Base-by-base conservation (phyloP, 2,888 invertebrate species). In the Gastrophysa polygoni region DNA sequence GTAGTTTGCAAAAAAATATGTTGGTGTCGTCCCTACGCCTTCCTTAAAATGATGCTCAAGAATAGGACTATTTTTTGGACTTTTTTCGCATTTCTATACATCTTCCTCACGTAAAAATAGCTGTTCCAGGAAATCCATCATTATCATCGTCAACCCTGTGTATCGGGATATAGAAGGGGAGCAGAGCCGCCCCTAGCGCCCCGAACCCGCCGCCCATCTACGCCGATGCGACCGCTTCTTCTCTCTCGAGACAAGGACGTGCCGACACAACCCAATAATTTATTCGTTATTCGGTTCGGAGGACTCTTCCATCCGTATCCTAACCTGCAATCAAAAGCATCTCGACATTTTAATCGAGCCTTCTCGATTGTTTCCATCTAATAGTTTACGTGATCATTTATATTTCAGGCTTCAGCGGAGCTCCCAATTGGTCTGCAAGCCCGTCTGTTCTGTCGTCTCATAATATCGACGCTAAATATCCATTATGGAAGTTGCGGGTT, bases 321-420 rank as follows among this genome's bases (percentile, higher is more conserved):
- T 62, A 52, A 32, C 44, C 49, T 59, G 55, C 58, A 60, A 64
- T 67, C 62, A 62, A 60, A 51, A 56, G 47, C 57, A 64, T 64
- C 52, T 67, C 48, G 60, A 63, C 65, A 67, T 67, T 65, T 68
- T 62, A 67, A 57, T 57, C 58, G 58, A 58, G 55, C 44, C 44
- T 63, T 68, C 63, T 63, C 68, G 63, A 68, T 68, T 68, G 68
- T 65, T 68, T 68, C 57, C 57, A 58, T 60, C 58, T 68, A 63
- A 66, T 68, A 54, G 57, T 61, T 61, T 65, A 68, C 68, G 65
- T 66, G 65, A 68, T 66, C 68, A 66, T 68, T 63, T 66, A 65
- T 61, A 61, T 63, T 64, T 67, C 64, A 62, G 51, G 58, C 58
- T 49, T 59, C 61, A 64, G 52, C 57, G 38, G 64, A 48, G 57